A percentile compares a stretch with the other conserved stretches of the same genome.
phyloP scores from a whole-genome alignment of 1,140 invertebrate species.

The Wasmannia auropunctata region DNA sequence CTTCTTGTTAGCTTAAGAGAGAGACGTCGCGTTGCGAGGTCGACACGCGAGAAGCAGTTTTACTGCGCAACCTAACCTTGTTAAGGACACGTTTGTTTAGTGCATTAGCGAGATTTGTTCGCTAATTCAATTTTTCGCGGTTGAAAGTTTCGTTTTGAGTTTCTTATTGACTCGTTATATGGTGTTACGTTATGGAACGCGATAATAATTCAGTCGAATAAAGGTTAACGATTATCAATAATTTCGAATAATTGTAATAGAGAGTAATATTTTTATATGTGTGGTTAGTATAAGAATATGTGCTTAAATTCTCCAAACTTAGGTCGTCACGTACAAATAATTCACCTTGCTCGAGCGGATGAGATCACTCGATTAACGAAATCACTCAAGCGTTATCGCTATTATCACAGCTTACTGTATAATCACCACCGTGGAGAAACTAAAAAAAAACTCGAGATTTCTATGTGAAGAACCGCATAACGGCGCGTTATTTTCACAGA shows the following conservation, averaged over 20 bases:
- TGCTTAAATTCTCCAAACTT: not conserved
- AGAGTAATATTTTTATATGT: not conserved
- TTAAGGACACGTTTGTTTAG: not conserved
- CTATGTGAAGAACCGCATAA: not conserved
- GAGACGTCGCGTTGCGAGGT: conserved; percentile 7
- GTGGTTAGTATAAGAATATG: not conserved
- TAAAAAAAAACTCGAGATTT: not conserved
- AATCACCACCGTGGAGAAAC: not conserved
- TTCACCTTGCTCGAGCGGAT: conserved; percentile 17
- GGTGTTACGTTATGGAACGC: not conserved
- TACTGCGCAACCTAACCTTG: conserved; percentile 23
- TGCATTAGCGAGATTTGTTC: not conserved
- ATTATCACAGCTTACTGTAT: conserved; percentile 28
- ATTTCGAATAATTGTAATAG: not conserved
- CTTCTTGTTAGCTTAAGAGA: conserved; percentile 30
- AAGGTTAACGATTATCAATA: not conserved
- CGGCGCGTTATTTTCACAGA: not conserved
- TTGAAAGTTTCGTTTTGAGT: too few relatives aligned
- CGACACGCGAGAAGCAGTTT: not conserved
- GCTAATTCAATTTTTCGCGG: not conserved
- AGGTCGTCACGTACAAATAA: not conserved
- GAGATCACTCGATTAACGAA: not conserved
- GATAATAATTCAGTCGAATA: not conserved
- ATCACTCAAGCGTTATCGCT: not conserved
- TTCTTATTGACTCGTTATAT: not conserved